Base-by-base conservation (phyloP, 2,113 vertebrate species). In the Thymallus thymallus region DNA sequence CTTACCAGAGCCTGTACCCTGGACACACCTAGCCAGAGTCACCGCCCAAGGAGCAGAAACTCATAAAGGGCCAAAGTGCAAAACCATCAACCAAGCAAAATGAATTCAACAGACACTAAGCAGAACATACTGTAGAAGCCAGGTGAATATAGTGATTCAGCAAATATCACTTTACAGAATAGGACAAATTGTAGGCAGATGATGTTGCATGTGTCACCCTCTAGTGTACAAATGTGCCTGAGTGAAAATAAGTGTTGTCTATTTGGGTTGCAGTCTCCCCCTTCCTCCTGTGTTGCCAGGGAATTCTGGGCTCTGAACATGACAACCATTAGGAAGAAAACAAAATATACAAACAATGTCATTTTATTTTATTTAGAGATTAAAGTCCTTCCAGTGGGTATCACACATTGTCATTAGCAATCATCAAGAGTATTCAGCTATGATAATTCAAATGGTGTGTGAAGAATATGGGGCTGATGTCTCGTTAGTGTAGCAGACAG, bases 11-110 rank as follows among this genome's bases (percentile, higher is more conserved):
- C 5, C 56, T 22, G 51, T 61, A 68, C 24, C 72, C 62, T 65
- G 76, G 88, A 85, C 83, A 78, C 87, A 86, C 88, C 89, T 91
- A 84, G 72, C 71, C 67, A 72, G 72, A 13, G 3, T 5, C 3
- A 58, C 30, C 24, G 23, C 73, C 55, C 69, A 72, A 60, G 12
- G 26, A 9, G 23, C 10, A 48, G 26, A 26, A 16, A 13, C 62
- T 61, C 61, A 62, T 29, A 23, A 24, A 51, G n/a, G 48, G 26
- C 16, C n/a, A 7, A 22, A 60, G 56, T 22, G 6, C 56, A 60
- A 60, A 60, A 60, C n/a, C 18, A 60, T 60, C 18, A 60, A 60
- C 6, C n/a, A 22, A 60, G 56, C n/a, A 60, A 60, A 60, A 23
- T 1, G 20, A 60, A 22, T 60, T 20, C 1, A n/a, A n/a, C n/a